These are phyloP conservation scores for Aphidius ervi DNA, from an alignment of 1,140 invertebrate species.

Conservation along the genomic window DNA sequence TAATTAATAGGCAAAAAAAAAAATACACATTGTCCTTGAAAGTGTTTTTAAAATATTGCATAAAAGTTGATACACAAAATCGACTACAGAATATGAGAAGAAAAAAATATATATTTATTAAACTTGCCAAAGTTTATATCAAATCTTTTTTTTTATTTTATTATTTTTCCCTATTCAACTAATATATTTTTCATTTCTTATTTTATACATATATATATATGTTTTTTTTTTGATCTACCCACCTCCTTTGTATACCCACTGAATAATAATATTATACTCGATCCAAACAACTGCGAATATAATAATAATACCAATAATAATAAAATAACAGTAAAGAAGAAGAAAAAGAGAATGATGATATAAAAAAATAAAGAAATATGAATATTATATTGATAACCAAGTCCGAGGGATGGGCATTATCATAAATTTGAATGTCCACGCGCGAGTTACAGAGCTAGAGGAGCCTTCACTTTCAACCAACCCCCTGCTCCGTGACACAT, in stretches of 20 bases:
- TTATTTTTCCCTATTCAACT: too few species aligned
- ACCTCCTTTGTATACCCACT: too few species aligned
- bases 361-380: constrained; percentile 16
- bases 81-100: too few species aligned
- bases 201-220: background rate
- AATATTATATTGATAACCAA: constrained; percentile 44
- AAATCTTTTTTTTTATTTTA: too few species aligned
- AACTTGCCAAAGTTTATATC: too few species aligned
- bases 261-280: constrained; percentile 9
- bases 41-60: too few species aligned
- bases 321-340: background rate
- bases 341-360: background rate
- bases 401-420: constrained; percentile 41
- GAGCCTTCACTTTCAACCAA: background rate
- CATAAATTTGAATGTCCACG: constrained; percentile 52
- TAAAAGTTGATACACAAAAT: too few species aligned
- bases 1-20: too few species aligned
- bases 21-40: too few species aligned
- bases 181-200: background rate
- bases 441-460: constrained; percentile 16
- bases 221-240: background rate
- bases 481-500: constrained; percentile 29
- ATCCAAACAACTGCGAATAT: constrained; percentile 10
- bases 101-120: too few species aligned
- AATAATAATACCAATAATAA: constrained; percentile 14